Conservation (phyloP, 2,888 invertebrate genomes). For the Corythucha ciliata region DNA sequence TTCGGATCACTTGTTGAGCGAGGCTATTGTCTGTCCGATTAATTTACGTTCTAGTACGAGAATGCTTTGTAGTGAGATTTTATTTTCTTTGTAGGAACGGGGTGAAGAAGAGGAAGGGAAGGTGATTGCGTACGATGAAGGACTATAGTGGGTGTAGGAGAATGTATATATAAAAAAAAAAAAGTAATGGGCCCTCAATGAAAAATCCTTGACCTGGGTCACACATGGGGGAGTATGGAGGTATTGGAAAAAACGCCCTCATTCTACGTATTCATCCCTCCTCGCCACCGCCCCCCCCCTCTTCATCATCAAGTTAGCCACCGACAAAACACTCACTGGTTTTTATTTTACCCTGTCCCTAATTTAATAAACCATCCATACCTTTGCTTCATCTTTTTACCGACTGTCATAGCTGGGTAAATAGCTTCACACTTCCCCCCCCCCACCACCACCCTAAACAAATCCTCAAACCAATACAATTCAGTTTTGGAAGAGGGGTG, state of each 20-base stretch:
- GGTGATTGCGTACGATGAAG: not conserved
- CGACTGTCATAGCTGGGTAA: too few relatives aligned
- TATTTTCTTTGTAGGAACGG: not conserved
- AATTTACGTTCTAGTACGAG: too few relatives aligned
- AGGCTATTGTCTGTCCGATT: too few relatives aligned
- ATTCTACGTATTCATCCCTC: not conserved
- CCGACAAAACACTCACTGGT: not conserved
- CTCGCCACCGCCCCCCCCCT: not conserved
- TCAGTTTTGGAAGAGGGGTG: too few relatives aligned
- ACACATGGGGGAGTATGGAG: slow-evolving; percentile 1
- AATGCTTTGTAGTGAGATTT: too few relatives aligned
- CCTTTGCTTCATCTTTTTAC: too few relatives aligned
- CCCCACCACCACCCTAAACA: too few relatives aligned
- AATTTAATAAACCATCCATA: slow-evolving; percentile 3
- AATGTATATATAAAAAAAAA: not conserved
- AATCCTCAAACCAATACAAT: too few relatives aligned
- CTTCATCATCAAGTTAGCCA: not conserved
- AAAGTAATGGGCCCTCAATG: slow-evolving; percentile 2
- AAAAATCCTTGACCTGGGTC: slow-evolving; percentile 23
- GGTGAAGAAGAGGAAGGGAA: not conserved
- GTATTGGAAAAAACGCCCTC: slow-evolving; percentile 20
- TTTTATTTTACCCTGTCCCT: slow-evolving; percentile 4
- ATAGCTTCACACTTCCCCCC: too few relatives aligned
- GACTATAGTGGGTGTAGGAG: not conserved
- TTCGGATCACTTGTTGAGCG: too few relatives aligned